phyloP scores from a whole-genome alignment of 1,140 invertebrate species.

The Diachasmimorpha longicaudata region DNA sequence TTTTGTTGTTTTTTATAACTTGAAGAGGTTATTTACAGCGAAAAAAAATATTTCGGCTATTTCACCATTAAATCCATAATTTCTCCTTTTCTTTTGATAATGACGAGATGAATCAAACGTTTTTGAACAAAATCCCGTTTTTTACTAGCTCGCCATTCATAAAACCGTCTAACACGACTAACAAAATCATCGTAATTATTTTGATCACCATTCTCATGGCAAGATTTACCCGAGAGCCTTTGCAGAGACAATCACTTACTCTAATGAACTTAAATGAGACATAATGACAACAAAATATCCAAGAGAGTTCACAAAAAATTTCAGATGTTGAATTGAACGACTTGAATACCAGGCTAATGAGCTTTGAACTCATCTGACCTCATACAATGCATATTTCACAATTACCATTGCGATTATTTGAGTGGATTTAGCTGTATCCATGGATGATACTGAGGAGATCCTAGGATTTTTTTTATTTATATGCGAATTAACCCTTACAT shows the following conservation, averaged over 20 bases:
- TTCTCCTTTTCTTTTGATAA: background rate
- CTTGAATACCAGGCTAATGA: background rate
- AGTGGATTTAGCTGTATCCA: background rate
- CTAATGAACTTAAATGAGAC: slow-evolving; percentile 48
- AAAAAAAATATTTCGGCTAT: background rate
- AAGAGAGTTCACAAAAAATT: background rate
- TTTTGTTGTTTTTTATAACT: no score
- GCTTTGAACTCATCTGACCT: background rate
- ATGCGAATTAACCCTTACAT: background rate
- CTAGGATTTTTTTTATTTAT: background rate
- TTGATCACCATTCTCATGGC: slow-evolving; percentile 7
- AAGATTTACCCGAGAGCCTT: slow-evolving; percentile 17
- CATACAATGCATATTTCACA: background rate
- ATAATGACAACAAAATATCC: background rate
- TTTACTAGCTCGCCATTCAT: slow-evolving; percentile 5
- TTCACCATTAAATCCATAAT: background rate
- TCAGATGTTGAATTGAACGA: background rate
- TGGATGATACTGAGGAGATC: background rate
- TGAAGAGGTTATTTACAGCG: no score
- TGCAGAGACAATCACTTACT: slow-evolving; percentile 55
- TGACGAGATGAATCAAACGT: background rate
- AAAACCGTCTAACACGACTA: slow-evolving; percentile 43
- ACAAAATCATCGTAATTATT: slow-evolving; percentile 30
- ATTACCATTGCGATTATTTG: background rate
- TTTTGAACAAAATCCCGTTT: slow-evolving; percentile 23